Base-by-base conservation (phyloP, 2,113 vertebrate species). In the Carollia perspicillata region DNA sequence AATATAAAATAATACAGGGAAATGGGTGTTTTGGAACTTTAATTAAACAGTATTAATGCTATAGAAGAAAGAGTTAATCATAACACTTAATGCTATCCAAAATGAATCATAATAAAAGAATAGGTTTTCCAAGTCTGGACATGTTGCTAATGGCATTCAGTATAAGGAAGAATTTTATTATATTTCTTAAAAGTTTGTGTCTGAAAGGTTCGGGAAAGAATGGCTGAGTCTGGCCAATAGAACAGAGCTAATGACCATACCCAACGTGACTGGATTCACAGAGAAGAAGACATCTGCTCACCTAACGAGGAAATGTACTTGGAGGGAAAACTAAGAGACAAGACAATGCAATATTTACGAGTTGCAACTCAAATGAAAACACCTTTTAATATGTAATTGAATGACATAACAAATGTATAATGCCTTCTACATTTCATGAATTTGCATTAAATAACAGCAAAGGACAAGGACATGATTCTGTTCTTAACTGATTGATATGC, bases 31-130 rank as follows among this genome's bases (percentile, higher is more conserved):
- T 96, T 90, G 66, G 33, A 97, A 97, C 33, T 42, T 94, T 97
- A 97, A 97, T 97, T 98, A 97, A 98, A 97, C 87, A 98, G 51
- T 86, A 84, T 47, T 90, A 97, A 81, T 96, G 53, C n/a, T 97
- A 23, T n/a, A 97, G 94, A 95, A 95, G 69, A 96, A 94, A 92
- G n/a, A 28, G 53, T 96, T 40, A n/a, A n/a, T n/a, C n/a, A n/a
- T n/a, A n/a, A n/a, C n/a, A n/a, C n/a, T n/a, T n/a, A 66, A 58
- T 91, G 30, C 33, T 75, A n/a, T 87, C 35, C 84, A 92, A 94
- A 97, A 91, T 77, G 68, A 83, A 97, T 89, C 66, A 81, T 89
- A 94, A 93, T 80, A 97, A 96, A 49, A 86, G 40, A 97, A 40
- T 66, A 85, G 0, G 3, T 55, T 89, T 97, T 92, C 92, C 84